These are phyloP conservation scores for Polyommatus icarus DNA, from an alignment of 2,888 invertebrate species.

Conservation along the genomic window DNA sequence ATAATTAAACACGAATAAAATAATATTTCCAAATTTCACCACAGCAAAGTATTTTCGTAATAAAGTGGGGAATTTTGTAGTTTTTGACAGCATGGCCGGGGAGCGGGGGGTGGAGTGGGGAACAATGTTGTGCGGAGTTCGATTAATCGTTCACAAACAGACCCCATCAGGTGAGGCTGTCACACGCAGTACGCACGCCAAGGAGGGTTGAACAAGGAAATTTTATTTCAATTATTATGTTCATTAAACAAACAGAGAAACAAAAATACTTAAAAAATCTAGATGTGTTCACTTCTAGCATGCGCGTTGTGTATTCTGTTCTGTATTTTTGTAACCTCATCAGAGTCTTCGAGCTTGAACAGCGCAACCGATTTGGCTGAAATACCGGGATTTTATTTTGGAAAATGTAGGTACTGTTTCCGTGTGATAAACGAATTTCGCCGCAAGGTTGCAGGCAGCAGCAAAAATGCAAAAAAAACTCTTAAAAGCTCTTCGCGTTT, in stretches of 20 bases:
- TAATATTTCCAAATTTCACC: neutral
- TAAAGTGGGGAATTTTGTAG: conserved; percentile 26
- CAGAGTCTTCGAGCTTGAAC: no score
- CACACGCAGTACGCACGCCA: conserved; percentile 39
- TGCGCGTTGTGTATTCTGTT: no score
- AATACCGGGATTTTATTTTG: no score
- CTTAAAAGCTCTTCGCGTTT: no score
- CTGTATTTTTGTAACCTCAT: no score
- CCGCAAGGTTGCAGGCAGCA: no score
- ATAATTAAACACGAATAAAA: neutral
- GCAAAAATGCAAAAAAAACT: no score
- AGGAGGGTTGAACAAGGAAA: conserved; percentile 32
- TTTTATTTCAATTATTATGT: neutral
- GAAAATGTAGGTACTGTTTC: no score
- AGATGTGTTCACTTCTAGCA: no score
- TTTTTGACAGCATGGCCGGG: conserved; percentile 18
- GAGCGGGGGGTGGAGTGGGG: conserved; percentile 23
- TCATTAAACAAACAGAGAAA: neutral
- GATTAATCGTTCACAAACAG: conserved; percentile 42
- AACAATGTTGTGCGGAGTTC: conserved; percentile 40
- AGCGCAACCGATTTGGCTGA: no score
- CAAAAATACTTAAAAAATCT: no score
- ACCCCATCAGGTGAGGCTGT: conserved; percentile 43
- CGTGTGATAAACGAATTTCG: no score
- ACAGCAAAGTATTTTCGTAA: neutral